These are phyloP conservation scores for Gortyna flavago DNA, from an alignment of 2,888 invertebrate species.

Conservation along the genomic window DNA sequence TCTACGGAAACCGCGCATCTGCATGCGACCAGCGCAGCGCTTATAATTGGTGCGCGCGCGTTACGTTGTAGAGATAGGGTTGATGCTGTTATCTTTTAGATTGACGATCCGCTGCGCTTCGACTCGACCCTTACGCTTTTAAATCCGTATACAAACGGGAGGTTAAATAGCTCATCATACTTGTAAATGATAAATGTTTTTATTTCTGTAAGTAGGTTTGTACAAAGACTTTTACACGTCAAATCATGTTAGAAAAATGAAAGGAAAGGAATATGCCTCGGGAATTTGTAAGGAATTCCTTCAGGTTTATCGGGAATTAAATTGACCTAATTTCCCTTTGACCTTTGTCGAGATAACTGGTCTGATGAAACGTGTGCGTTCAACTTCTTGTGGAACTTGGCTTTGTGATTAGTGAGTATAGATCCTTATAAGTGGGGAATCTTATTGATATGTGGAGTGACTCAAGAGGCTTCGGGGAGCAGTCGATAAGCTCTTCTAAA, in stretches of 20 bases:
- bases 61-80: not conserved
- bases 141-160: constrained; percentile 58
- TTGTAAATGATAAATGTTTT: constrained; percentile 10
- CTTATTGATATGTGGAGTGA: constrained; percentile 16
- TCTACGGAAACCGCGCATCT: not conserved
- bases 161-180: constrained; percentile 66
- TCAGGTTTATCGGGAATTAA: constrained; percentile 67
- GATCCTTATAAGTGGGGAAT: constrained; percentile 3
- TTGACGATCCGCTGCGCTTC: not conserved
- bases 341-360: constrained; percentile 61
- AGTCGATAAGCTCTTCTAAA: not conserved
- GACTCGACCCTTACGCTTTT: constrained; percentile 33
- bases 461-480: not conserved
- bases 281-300: constrained; percentile 64
- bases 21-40: not conserved
- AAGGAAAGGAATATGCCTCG: not conserved
- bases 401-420: constrained; percentile 38
- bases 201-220: not conserved
- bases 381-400: constrained; percentile 43
- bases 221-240: not conserved
- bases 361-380: constrained; percentile 54
- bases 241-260: not conserved
- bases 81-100: not conserved
- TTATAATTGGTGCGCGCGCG: not conserved
- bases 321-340: constrained; percentile 70